Evolutionary conservation across 2,888 invertebrate genomes (phyloP).

Genomic region (Orchesellides sinensis): DNA sequence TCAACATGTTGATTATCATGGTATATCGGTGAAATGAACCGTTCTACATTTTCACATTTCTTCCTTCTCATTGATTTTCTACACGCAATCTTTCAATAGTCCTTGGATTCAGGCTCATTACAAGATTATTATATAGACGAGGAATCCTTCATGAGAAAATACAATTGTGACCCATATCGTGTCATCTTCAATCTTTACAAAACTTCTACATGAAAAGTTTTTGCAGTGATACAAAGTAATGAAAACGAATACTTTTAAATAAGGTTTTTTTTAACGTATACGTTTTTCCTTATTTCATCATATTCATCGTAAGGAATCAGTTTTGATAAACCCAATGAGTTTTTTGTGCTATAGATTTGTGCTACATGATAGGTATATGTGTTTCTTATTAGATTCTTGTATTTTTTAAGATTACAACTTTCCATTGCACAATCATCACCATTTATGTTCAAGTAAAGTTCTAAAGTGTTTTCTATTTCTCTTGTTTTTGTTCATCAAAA

Average conservation of each 20-base stretch:
- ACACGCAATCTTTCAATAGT: constrained; percentile 30
- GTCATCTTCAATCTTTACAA: constrained; percentile 23
- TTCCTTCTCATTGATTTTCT: constrained; percentile 32
- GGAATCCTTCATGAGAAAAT: neutral
- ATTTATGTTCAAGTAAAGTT: constrained; percentile 3
- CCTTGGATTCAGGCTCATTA: constrained; percentile 8
- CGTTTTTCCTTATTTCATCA: constrained; percentile 42
- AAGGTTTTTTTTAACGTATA: neutral
- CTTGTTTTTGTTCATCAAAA: neutral
- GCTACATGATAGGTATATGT: no score
- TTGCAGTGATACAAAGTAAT: neutral
- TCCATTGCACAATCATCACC: constrained; percentile 48
- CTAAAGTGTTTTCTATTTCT: constrained; percentile 11
- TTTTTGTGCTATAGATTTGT: constrained; percentile 16
- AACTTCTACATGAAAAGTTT: neutral
- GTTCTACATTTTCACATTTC: constrained; percentile 43
- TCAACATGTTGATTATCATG: neutral
- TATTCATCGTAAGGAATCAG: neutral
- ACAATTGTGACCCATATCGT: constrained; percentile 50
- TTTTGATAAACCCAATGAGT: neutral
- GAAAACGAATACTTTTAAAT: neutral
- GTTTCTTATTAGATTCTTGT: no score
- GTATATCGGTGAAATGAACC: constrained; percentile 53
- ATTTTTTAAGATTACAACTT: constrained; percentile 31
- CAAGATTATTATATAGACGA: neutral